Evolutionary conservation across 2,113 vertebrate species (phyloP).

Genomic region (Corythoichthys intestinalis): DNA sequence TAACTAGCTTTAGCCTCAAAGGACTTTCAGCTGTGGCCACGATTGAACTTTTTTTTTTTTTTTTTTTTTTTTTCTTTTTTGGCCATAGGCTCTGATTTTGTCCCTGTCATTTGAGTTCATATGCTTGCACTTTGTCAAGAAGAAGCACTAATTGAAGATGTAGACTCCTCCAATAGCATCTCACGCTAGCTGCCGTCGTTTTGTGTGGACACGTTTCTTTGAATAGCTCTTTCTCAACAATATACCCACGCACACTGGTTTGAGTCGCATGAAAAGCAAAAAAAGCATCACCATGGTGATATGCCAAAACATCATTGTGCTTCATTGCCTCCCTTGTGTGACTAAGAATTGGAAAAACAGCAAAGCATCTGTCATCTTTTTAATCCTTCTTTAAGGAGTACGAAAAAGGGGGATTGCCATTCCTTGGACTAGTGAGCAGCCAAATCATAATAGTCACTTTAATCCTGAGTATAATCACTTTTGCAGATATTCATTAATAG

Average conservation of each 20-base stretch:
- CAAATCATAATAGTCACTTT: neutral
- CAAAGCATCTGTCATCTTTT: conserved; percentile 14
- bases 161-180: neutral
- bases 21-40: neutral
- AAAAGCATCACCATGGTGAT: conserved; percentile 40
- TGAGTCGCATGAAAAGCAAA: conserved; percentile 14
- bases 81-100: neutral
- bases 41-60: neutral
- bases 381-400: conserved; percentile 18
- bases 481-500: conserved; percentile 12
- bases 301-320: conserved; percentile 19
- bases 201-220: neutral
- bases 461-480: conserved; percentile 13
- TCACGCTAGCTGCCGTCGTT: neutral
- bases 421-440: neutral
- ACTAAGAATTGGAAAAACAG: conserved; percentile 19
- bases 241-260: conserved; percentile 13
- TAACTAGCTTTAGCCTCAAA: neutral
- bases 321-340: conserved; percentile 2
- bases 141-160: neutral
- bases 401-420: conserved; percentile 10
- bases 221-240: neutral
- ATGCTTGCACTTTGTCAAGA: neutral
- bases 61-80: neutral
- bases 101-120: neutral